Conservation (phyloP, 2,113 vertebrate genomes). For the Amblyopsis rosae region DNA sequence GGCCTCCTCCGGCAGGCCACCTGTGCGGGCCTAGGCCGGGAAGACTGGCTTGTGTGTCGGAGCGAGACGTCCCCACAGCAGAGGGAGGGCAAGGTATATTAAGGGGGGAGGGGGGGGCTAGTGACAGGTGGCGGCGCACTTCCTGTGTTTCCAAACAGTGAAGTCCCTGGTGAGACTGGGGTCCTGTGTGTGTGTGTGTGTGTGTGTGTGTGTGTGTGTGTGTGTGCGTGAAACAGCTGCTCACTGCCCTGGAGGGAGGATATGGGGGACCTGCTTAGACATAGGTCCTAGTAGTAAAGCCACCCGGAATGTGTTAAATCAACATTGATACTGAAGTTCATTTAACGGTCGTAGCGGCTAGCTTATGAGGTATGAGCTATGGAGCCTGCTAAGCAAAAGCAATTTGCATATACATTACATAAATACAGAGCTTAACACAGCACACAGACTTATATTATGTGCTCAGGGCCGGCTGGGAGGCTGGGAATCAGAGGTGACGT, state of each 20-base stretch:
- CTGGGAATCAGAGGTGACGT: neutral
- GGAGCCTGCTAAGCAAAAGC: too few relatives aligned
- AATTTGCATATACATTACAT: neutral
- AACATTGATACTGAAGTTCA: too few relatives aligned
- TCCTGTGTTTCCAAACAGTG: constrained; percentile 22
- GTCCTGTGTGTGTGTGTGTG: constrained; percentile 7
- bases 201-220: neutral
- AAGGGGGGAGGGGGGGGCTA: constrained; percentile 14
- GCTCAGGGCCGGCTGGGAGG: constrained; percentile 5
- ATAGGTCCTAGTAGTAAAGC: too few relatives aligned
- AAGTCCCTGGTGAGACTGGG: constrained; percentile 5
- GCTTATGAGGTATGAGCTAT: too few relatives aligned
- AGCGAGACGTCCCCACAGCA: constrained; percentile 61
- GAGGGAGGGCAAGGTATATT: constrained; percentile 57
- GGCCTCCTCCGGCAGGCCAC: constrained; percentile 63
- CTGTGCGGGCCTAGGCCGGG: constrained; percentile 71
- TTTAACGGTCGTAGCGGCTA: too few relatives aligned
- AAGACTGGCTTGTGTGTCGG: constrained; percentile 75
- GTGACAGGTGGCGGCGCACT: constrained; percentile 64
- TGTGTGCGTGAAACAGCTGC: neutral
- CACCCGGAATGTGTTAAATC: too few relatives aligned
- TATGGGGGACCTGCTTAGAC: neutral
- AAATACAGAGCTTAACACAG: too few relatives aligned
- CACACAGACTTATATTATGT: neutral
- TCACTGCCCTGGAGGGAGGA: constrained; percentile 7